A percentile compares a stretch with the other conserved stretches of the same genome.
Conservation (phyloP, 64 coral and sea anemone species). For the Montipora foliosa region DNA sequence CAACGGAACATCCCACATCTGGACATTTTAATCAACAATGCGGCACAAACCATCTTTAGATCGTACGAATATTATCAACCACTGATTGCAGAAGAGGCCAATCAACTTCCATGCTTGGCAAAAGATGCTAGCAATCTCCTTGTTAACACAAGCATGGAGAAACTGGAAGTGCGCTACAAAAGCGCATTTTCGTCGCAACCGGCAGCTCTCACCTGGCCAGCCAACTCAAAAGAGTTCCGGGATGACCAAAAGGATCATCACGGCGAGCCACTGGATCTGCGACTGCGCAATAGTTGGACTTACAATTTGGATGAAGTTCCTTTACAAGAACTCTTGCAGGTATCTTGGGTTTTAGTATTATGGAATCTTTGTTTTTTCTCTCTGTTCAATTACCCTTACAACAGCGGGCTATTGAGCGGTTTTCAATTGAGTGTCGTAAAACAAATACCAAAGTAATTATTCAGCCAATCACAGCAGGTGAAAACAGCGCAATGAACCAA, state of each 20-base stretch:
- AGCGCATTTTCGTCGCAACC: not conserved
- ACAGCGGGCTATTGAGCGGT: no score
- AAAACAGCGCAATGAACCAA: no score
- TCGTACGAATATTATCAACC: conserved; percentile 13
- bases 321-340: conserved; percentile 34
- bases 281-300: conserved; percentile 41
- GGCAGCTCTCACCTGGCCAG: not conserved
- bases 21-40: conserved; percentile 48
- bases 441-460: no score
- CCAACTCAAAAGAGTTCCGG: not conserved
- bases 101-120: not conserved
- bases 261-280: conserved; percentile 33
- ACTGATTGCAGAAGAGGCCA: not conserved
- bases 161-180: not conserved
- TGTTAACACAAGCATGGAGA: not conserved
- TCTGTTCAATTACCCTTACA: no score
- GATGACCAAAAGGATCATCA: conserved; percentile 14
- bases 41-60: conserved; percentile 33
- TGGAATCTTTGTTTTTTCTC: no score
- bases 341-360: not conserved
- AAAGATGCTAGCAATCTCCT: conserved; percentile 6
- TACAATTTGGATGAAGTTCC: conserved; percentile 58
- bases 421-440: no score
- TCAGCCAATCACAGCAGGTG: no score
- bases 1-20: conserved; percentile 22